Evolutionary conservation across 2,888 invertebrate species (phyloP), one percentile per base, ranked within the genome.

Genomic region (Agrotis puta): DNA sequence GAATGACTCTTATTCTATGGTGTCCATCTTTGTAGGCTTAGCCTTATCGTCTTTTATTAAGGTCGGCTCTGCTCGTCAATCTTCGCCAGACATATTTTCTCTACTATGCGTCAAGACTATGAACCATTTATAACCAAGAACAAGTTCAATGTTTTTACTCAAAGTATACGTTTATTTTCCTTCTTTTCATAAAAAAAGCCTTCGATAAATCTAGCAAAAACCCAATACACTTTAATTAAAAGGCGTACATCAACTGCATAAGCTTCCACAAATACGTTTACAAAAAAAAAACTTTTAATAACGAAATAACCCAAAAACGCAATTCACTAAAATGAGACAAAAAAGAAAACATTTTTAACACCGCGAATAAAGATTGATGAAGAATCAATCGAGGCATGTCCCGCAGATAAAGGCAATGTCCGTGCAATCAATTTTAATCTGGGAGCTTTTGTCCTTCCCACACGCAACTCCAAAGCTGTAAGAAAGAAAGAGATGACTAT

Each of bases 351-450:
- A 67, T 77, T 39, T 33, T 91, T 91, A 92, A 91, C 90, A 88
- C 89, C 88, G 90, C 91, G 92, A 95, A 95, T 95, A 94, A 95
- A 95, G 95, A 96, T 95, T 95, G 94, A 96, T 94, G 95, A 91
- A 91, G 93, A 95, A 95, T 95, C 95, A 95, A 95, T 96, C 95
- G 93, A 85, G 87, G 83, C 92, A 87, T 91, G 93, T 92, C 92
- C 91, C 92, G 83, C 90, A 92, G 93, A 94, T 93, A 95, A 93
- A 93, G 90, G 90, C 88, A 89, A 91, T 91, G 94, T 92, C 93
- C 92, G 88, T 86, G 90, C 95, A 93, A 96, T 96, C 95, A 95
- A 96, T 96, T 95, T 95, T 95, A 95, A 96, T 96, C 95, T 95
- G 92, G 88, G 90, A 92, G 90, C 90, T 84, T 86, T 83, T 79